phyloP scores from a whole-genome alignment of 2,888 invertebrate genomes.

The Rhamnusium bicolor region DNA sequence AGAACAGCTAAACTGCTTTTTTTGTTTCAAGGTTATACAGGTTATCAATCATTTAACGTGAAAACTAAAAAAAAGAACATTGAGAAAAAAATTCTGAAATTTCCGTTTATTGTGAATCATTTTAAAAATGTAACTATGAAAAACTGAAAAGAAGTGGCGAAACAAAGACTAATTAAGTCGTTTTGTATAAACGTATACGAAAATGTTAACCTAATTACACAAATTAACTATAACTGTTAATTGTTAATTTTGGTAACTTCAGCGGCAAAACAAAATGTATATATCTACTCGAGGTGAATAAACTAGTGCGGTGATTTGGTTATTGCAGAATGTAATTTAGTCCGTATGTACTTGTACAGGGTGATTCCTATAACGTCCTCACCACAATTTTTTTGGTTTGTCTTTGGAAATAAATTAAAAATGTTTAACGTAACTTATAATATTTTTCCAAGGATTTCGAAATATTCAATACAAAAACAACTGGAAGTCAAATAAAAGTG shows the following conservation, averaged over 20 bases:
- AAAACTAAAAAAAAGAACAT: not conserved
- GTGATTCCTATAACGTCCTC: too few relatives aligned
- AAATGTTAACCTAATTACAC: too few relatives aligned
- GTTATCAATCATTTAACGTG: not conserved
- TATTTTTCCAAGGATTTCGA: too few relatives aligned
- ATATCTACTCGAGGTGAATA: not conserved
- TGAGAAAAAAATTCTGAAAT: not conserved
- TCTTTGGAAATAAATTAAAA: too few relatives aligned
- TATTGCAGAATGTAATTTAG: not conserved
- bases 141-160: too few relatives aligned
- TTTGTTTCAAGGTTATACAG: not conserved
- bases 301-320: not conserved
- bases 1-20: not conserved
- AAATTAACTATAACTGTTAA: not conserved
- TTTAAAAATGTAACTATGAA: not conserved
- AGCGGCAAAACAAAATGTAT: not conserved
- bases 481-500: too few relatives aligned
- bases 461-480: too few relatives aligned
- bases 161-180: too few relatives aligned
- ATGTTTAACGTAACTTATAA: too few relatives aligned
- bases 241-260: not conserved
- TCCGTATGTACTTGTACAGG: too few relatives aligned
- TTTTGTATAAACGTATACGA: too few relatives aligned
- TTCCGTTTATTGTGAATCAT: not conserved
- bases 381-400: too few relatives aligned